phyloP scores from a whole-genome alignment of 2,888 invertebrate genomes.

The Gisinianus flammeolus region DNA sequence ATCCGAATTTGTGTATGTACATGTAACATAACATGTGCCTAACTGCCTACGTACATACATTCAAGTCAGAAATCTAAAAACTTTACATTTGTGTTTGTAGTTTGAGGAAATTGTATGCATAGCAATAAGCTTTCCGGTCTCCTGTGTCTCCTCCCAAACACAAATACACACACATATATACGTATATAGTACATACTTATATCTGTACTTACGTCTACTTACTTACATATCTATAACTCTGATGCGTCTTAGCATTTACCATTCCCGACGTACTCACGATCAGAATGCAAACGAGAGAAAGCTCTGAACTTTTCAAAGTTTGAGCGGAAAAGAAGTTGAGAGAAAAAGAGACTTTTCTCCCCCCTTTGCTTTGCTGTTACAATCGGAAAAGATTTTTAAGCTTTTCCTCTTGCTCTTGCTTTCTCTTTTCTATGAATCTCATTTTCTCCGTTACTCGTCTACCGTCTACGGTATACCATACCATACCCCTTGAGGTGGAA shows the following conservation, averaged over 20 bases:
- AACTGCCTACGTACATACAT: neutral
- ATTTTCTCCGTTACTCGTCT: slow-evolving; percentile 7
- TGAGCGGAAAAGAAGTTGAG: no score
- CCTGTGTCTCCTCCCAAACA: no score
- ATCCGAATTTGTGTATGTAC: neutral
- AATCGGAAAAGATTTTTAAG: slow-evolving; percentile 8
- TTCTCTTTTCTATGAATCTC: slow-evolving; percentile 32
- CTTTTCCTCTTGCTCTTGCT: slow-evolving; percentile 4
- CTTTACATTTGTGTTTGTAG: neutral
- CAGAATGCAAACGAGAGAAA: no score
- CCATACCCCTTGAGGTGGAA: neutral
- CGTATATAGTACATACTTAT: no score
- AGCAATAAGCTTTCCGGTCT: neutral
- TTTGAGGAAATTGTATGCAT: neutral
- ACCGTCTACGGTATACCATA: no score
- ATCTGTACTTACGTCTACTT: no score
- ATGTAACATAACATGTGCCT: neutral
- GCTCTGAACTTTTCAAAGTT: no score
- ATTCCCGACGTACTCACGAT: no score
- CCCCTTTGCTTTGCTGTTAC: neutral
- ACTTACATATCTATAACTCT: no score
- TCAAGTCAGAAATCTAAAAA: neutral
- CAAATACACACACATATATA: no score
- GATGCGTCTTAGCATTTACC: no score
- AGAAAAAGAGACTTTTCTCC: no score